These are phyloP conservation scores for Urophycis tenuis DNA, from an alignment of 2,797 vertebrate genomes.

Conservation along the genomic window DNA sequence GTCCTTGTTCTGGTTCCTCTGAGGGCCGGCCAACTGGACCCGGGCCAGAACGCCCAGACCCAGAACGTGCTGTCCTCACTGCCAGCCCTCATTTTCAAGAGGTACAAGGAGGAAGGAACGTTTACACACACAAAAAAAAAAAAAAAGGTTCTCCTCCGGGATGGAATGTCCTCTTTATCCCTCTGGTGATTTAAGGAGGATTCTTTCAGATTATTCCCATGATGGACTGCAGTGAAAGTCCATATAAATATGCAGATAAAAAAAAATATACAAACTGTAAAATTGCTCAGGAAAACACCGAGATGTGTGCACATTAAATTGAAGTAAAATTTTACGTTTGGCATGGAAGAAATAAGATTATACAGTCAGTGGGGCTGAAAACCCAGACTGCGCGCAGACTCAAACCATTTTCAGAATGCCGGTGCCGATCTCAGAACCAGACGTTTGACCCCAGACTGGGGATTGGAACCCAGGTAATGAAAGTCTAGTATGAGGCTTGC, in stretches of 20 bases:
- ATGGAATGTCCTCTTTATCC: not conserved
- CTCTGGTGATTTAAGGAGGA: not conserved
- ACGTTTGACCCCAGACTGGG: not conserved
- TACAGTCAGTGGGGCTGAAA: not conserved
- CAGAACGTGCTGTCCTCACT: constrained; percentile 55
- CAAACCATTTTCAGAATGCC: not conserved
- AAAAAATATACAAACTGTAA: not conserved
- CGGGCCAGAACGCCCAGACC: constrained; percentile 42
- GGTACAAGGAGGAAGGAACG: constrained; percentile 36
- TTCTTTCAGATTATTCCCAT: not conserved
- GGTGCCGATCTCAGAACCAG: not conserved
- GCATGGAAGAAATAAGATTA: not conserved
- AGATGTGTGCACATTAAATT: not conserved
- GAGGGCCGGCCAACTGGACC: constrained; percentile 61
- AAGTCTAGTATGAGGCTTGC: not conserved
- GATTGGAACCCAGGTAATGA: not conserved
- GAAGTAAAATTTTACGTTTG: not conserved
- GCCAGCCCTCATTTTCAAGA: constrained; percentile 53
- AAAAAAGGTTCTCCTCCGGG: not conserved
- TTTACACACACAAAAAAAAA: too few species aligned
- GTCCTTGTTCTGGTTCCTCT: constrained; percentile 60
- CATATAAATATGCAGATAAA: not conserved
- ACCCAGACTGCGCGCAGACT: not conserved
- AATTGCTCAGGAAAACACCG: not conserved
- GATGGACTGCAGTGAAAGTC: not conserved